Evolutionary conservation across 1,140 invertebrate species (phyloP), one percentile per base, ranked within the genome.

Genomic region (Dreissena polymorpha): DNA sequence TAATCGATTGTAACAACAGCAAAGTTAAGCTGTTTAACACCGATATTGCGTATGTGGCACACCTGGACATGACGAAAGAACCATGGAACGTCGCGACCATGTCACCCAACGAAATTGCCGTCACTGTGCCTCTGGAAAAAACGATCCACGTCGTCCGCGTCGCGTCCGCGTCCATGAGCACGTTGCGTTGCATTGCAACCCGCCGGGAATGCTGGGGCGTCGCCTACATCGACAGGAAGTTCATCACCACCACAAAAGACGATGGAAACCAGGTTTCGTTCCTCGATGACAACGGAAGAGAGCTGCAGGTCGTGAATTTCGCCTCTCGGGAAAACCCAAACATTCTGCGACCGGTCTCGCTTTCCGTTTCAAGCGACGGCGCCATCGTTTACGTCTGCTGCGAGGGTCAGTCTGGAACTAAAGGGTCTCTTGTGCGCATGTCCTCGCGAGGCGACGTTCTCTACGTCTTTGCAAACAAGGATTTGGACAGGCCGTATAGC

Each of bases 301-400:
- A 82, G 39, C 63, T 82, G 29, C 79, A 82, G 23, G 63, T 68
- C 3, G 57, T 82, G 23, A 82, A 82, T 39, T 82, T 82, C 68
- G 70, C 79, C 0, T 82, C 79, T n/a, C 39, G 79, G 51, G 79
- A 82, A 74, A 82, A 82, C 67, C 79, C 79, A 13, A 82, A 82
- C 65, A 82, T 82, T 39, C 39, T 82, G 57, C 71, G 79, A 64
- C 79, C 79, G 39, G 79, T 82, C 0, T 82, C 79, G 50, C 55
- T 82, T 27, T 72, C 79, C 13, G n/a, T 53, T 67, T 27, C 79
- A 0, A 12, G n/a, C 12, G 65, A 25, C 16, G 79, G 72, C 14
- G 53, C 73, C 51, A 53, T 82, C n/a, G 23, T 82, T 2, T 82
- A 82, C 51, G 69, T 82, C 23, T 82, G 79, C 64, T 82, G 79